Evolutionary conservation across 2,797 vertebrate species (phyloP).

Genomic region (Epinephelus awoara): DNA sequence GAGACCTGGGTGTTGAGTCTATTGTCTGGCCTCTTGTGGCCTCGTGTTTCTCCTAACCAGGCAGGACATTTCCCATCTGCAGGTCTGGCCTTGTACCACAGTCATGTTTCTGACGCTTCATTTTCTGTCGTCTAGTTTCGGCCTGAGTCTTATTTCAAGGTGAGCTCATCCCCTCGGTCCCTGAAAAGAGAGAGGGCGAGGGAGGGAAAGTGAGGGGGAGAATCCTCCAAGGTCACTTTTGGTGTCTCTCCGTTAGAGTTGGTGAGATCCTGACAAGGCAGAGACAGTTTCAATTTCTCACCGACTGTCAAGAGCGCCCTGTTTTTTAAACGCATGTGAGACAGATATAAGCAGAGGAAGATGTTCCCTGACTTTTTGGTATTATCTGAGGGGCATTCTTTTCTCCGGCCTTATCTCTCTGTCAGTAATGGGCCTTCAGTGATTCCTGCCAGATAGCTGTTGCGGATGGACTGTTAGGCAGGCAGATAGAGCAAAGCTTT

Average conservation of each 20-base stretch:
- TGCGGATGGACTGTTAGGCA: constrained; percentile 69
- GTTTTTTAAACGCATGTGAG: constrained; percentile 75
- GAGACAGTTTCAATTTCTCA: constrained; percentile 82
- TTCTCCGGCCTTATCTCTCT: constrained; percentile 75
- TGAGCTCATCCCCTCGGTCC: constrained; percentile 43
- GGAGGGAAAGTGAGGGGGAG: constrained; percentile 33
- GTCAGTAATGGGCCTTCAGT: constrained; percentile 80
- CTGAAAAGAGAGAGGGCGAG: constrained; percentile 22
- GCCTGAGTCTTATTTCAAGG: constrained; percentile 58
- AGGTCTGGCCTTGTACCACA: constrained; percentile 54
- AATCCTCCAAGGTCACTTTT: constrained; percentile 79
- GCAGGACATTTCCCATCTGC: constrained; percentile 60
- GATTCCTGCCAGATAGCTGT: constrained; percentile 77
- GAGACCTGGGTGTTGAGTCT: constrained; percentile 39
- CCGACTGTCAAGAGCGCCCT: constrained; percentile 73
- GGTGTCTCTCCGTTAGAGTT: constrained; percentile 74
- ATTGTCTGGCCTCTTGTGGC: constrained; percentile 34
- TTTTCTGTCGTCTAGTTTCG: constrained; percentile 65
- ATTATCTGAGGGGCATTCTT: constrained; percentile 77
- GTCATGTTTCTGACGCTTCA: constrained; percentile 67
- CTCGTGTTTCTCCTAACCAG: constrained; percentile 34
- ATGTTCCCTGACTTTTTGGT: constrained; percentile 74
- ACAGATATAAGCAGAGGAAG: constrained; percentile 76
- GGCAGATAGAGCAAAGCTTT: constrained; percentile 66
- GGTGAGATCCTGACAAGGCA: constrained; percentile 77